These are phyloP conservation scores for Nerophis ophidion DNA, from an alignment of 2,113 vertebrate species.

Conservation along the genomic window DNA sequence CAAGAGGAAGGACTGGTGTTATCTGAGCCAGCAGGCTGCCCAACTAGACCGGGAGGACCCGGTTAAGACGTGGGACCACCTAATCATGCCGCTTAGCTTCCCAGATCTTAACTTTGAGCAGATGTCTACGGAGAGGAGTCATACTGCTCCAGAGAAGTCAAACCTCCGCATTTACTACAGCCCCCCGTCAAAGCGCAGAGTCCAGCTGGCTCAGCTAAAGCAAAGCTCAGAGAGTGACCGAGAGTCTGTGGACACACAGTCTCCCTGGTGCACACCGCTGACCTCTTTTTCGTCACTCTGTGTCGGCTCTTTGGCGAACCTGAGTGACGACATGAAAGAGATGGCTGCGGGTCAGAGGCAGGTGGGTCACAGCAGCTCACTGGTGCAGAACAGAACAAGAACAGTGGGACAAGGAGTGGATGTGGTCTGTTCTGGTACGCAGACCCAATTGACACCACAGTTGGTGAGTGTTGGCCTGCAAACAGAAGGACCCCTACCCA, in stretches of 20 bases:
- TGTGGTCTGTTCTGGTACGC: constrained; percentile 76
- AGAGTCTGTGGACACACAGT: constrained; percentile 32
- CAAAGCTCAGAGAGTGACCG: constrained; percentile 29
- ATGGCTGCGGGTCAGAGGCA: constrained; percentile 80
- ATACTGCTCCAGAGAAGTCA: constrained; percentile 88
- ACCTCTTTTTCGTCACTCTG: constrained; percentile 63
- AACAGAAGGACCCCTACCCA: constrained; percentile 72
- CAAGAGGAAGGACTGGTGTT: constrained; percentile 71
- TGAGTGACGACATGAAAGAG: constrained; percentile 97
- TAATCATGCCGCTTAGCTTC: constrained; percentile 68
- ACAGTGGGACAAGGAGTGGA: constrained; percentile 74
- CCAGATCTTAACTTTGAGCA: constrained; percentile 69
- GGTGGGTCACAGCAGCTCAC: constrained; percentile 67
- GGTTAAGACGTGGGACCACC: constrained; percentile 79
- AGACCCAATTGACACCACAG: constrained; percentile 73
- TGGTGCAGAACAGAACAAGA: constrained; percentile 70
- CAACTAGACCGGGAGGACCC: constrained; percentile 62
- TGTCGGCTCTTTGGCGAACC: constrained; percentile 83
- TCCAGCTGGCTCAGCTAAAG: constrained; percentile 63
- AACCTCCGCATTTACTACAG: constrained; percentile 91
- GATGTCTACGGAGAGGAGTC: constrained; percentile 80
- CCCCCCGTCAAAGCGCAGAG: constrained; percentile 81
- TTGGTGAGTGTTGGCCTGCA: constrained; percentile 84
- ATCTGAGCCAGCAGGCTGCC: constrained; percentile 72
- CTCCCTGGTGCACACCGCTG: constrained; percentile 59